A percentile compares a stretch with the other conserved stretches of the same genome.
phyloP scores from a whole-genome alignment of 1,140 invertebrate genomes.

The Homarus americanus region DNA sequence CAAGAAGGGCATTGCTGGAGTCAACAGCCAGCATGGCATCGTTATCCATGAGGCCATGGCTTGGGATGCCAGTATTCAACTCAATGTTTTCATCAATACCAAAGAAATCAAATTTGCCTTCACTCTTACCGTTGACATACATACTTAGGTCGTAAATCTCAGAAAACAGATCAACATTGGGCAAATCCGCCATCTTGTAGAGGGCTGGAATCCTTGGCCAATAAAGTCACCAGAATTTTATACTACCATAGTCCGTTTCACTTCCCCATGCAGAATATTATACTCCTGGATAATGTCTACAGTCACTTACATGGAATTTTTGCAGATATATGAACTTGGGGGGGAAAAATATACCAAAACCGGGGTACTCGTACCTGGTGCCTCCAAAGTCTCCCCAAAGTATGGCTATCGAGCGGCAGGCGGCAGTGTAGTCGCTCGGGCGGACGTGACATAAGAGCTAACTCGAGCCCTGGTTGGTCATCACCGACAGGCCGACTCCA shows the following conservation, averaged over 20 bases:
- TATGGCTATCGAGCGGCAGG: neutral
- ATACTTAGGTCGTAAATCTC: slow-evolving; percentile 47
- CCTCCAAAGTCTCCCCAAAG: neutral
- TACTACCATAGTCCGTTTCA: neutral
- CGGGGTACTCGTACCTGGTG: slow-evolving; percentile 6
- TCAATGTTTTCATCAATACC: slow-evolving; percentile 25
- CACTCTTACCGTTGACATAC: slow-evolving; percentile 36
- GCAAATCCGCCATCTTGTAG: slow-evolving; percentile 42
- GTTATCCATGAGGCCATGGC: slow-evolving; percentile 28
- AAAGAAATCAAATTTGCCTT: neutral
- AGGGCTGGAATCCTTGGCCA: neutral
- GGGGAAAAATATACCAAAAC: neutral
- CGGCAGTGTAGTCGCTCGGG: neutral
- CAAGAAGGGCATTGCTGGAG: slow-evolving; percentile 56
- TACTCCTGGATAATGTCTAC: neutral
- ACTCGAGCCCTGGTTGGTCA: neutral
- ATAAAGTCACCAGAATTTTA: neutral
- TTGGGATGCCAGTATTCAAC: slow-evolving; percentile 34
- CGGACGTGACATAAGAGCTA: neutral
- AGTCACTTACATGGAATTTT: neutral
- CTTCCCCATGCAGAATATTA: neutral
- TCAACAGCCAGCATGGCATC: slow-evolving; percentile 51
- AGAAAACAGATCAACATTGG: slow-evolving; percentile 47
- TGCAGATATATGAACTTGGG: neutral
- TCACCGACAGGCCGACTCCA: neutral